Percentiles rank a stretch among this genome's conserved stretches.
Conservation (phyloP, 1,140 invertebrate genomes). For the Pollicipes pollicipes region DNA sequence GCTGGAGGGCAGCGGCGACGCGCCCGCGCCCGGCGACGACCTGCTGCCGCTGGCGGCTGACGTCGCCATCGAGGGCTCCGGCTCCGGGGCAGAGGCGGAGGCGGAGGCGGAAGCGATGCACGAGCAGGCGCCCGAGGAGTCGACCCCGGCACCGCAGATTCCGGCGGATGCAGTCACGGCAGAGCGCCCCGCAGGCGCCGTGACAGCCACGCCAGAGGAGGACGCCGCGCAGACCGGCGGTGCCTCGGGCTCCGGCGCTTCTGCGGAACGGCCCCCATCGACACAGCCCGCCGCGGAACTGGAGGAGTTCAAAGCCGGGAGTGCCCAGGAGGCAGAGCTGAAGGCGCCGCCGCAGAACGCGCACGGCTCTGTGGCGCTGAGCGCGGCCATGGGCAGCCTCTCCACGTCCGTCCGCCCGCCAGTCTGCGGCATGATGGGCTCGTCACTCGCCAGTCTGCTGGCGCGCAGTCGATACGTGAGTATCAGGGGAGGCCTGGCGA, state of each 20-base stretch:
- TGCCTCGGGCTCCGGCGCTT: no score
- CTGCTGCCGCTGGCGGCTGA: neutral
- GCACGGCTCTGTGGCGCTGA: neutral
- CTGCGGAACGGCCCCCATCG: no score
- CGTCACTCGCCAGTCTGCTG: neutral
- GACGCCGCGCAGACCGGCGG: no score
- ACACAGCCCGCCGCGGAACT: no score
- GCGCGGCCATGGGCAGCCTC: conserved; percentile 34
- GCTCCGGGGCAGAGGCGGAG: no score
- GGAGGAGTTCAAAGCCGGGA: no score
- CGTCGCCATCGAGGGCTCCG: neutral
- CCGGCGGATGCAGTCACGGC: no score
- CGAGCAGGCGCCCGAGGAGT: neutral
- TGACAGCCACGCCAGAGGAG: no score
- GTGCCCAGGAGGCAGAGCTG: no score
- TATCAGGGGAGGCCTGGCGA: no score
- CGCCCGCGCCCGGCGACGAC: neutral
- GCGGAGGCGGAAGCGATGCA: no score
- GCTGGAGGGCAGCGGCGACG: neutral
- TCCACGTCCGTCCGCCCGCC: conserved; percentile 10
- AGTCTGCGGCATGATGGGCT: conserved; percentile 7
- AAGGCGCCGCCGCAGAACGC: neutral
- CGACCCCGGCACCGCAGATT: neutral
- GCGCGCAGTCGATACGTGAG: neutral
- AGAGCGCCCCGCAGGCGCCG: no score